Evolutionary conservation across 2,888 invertebrate genomes (phyloP).

Genomic region (Yponomeuta evonymella): DNA sequence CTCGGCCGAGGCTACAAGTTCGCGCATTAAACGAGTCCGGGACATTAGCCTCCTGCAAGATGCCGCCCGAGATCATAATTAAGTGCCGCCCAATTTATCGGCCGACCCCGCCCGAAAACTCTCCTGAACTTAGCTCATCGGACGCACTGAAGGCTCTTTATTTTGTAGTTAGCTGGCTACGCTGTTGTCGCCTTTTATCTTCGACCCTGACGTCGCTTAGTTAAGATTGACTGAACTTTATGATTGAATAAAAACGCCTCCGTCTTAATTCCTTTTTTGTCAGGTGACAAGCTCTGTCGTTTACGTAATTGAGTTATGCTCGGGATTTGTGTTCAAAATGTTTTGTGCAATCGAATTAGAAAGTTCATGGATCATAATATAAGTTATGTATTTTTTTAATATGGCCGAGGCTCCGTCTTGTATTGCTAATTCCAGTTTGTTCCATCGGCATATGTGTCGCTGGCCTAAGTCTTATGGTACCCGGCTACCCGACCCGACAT

Average conservation of each 20-base stretch:
- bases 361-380: not conserved
- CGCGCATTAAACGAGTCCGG: conserved; percentile 75
- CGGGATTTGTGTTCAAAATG: not conserved
- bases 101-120: conserved; percentile 70
- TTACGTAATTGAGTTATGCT: conserved; percentile 5
- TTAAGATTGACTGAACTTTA: conserved; percentile 26
- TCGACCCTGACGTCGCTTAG: conserved; percentile 35
- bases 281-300: conserved; percentile 11
- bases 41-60: conserved; percentile 75
- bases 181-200: conserved; percentile 66
- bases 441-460: too few species aligned
- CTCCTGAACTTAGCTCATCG: conserved; percentile 73
- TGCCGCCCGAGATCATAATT: conserved; percentile 76
- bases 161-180: conserved; percentile 67
- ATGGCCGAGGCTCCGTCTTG: too few species aligned
- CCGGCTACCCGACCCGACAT: too few species aligned
- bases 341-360: conserved; percentile 1
- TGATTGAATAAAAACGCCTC: conserved; percentile 20
- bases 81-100: conserved; percentile 76
- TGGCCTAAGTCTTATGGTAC: too few species aligned
- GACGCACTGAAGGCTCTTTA: conserved; percentile 70
- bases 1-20: conserved; percentile 63
- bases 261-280: conserved; percentile 13
- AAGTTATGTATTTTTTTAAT: not conserved
- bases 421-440: too few species aligned